phyloP scores from a whole-genome alignment of 2,888 invertebrate species.

The Sarcophaga carnaria region DNA sequence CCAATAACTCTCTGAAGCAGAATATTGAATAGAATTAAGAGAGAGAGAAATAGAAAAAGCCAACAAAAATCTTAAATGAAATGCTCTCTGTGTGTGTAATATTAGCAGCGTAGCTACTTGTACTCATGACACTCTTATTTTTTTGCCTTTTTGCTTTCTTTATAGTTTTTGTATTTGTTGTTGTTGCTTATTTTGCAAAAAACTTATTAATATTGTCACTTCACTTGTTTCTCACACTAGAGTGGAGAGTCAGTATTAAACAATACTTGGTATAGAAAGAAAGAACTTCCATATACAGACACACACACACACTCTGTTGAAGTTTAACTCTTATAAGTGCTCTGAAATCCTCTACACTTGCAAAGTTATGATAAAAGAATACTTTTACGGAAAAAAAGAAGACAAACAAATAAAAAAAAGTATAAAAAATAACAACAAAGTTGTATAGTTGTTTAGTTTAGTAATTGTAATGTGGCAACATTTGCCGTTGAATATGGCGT shows the following conservation, averaged over 20 bases:
- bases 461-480: constrained; percentile 61
- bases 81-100: constrained; percentile 34
- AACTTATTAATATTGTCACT: constrained; percentile 66
- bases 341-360: neutral
- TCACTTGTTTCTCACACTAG: constrained; percentile 52
- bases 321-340: constrained; percentile 43
- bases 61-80: constrained; percentile 39
- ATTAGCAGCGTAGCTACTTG: neutral
- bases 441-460: constrained; percentile 4
- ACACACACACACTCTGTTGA: neutral
- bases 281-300: neutral
- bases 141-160: neutral
- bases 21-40: constrained; percentile 36
- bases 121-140: neutral
- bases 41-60: constrained; percentile 17
- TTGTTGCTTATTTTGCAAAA: constrained; percentile 29
- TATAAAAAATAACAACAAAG: constrained; percentile 15
- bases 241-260: constrained; percentile 57
- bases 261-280: neutral
- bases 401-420: neutral
- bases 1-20: constrained; percentile 61
- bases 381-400: neutral
- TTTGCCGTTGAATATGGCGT: constrained; percentile 64
- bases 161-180: neutral
- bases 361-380: constrained; percentile 48